Evolutionary conservation across 2,888 invertebrate species (phyloP).

Genomic region (Pimpla rufipes): DNA sequence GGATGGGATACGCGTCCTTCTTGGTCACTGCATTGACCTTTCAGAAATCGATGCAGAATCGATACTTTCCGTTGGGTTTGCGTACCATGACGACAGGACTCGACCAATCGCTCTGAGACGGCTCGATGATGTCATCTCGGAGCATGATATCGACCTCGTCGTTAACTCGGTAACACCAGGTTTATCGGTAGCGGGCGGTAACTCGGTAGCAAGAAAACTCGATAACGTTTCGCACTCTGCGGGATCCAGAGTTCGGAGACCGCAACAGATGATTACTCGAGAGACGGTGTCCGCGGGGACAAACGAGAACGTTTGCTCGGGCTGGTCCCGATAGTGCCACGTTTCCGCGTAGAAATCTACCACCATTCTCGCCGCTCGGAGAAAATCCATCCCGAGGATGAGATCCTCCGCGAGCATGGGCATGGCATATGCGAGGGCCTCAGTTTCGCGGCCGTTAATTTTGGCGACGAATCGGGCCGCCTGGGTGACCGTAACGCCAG

Average conservation of each 20-base stretch:
- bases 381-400: constrained; percentile 23
- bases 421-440: background rate
- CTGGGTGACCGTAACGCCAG: background rate
- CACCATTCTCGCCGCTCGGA: constrained; percentile 9
- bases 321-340: no score
- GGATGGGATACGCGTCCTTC: constrained; percentile 3
- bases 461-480: background rate
- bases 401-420: background rate
- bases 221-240: background rate
- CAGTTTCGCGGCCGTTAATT: background rate
- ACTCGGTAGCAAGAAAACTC: background rate
- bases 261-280: no score
- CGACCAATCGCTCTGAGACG: constrained; percentile 69
- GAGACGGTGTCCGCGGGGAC: no score
- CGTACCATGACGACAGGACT: constrained; percentile 76
- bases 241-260: background rate
- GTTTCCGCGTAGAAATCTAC: constrained; percentile 16
- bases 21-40: no score
- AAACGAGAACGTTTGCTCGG: no score
- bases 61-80: no score
- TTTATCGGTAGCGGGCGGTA: background rate
- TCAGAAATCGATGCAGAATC: no score
- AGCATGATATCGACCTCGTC: constrained; percentile 77
- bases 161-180: constrained; percentile 18
- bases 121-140: constrained; percentile 71